phyloP scores from a whole-genome alignment of 2,888 invertebrate species.

The Minunthozetes semirufus region DNA sequence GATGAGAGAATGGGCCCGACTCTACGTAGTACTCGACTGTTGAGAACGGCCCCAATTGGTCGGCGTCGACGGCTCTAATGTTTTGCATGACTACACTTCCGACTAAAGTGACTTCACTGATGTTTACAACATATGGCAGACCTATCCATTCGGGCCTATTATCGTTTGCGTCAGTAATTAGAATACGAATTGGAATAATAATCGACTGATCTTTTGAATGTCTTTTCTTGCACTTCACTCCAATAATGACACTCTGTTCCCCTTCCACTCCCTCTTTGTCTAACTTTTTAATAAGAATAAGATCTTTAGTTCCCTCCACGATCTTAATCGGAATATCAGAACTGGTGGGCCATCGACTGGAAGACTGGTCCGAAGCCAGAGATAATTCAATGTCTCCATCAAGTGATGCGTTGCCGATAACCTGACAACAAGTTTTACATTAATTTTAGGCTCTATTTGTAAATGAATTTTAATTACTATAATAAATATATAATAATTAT shows the following conservation, averaged over 20 bases:
- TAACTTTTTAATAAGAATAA: constrained; percentile 66
- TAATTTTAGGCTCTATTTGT: constrained; percentile 1
- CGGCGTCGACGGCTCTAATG: constrained; percentile 70
- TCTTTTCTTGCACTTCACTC: constrained; percentile 56
- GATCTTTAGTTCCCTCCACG: constrained; percentile 67
- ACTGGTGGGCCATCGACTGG: constrained; percentile 49
- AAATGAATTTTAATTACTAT: background rate
- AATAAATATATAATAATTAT: background rate
- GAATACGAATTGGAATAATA: constrained; percentile 72
- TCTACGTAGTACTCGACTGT: constrained; percentile 75
- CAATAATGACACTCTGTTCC: constrained; percentile 39
- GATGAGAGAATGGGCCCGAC: constrained; percentile 71
- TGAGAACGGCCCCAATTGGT: constrained; percentile 80
- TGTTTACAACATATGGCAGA: constrained; percentile 70
- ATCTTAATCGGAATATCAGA: constrained; percentile 56
- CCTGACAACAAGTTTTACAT: constrained; percentile 24
- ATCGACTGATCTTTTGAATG: constrained; percentile 49
- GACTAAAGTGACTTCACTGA: constrained; percentile 65
- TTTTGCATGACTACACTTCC: constrained; percentile 62
- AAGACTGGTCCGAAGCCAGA: constrained; percentile 69
- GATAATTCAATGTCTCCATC: constrained; percentile 46
- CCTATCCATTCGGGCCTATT: constrained; percentile 76
- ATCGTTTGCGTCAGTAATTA: constrained; percentile 81
- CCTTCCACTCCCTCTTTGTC: constrained; percentile 57
- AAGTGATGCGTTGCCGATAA: constrained; percentile 37